phyloP scores from a whole-genome alignment of 2,797 vertebrate species.

The Holocentrus rufus region DNA sequence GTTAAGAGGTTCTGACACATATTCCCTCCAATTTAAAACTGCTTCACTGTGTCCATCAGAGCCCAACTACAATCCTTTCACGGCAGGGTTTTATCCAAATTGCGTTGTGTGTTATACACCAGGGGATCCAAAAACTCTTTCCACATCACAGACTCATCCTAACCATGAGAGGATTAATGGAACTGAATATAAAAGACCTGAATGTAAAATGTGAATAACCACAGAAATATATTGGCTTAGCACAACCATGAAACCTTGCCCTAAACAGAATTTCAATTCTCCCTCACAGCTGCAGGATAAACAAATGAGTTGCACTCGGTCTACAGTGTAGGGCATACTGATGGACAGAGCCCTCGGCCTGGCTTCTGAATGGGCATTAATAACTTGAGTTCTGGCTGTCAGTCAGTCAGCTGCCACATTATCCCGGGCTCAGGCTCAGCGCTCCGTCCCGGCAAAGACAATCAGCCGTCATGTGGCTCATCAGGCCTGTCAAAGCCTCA shows the following conservation, averaged over 20 bases:
- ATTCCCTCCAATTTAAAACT: constrained; percentile 17
- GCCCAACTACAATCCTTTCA: constrained; percentile 3
- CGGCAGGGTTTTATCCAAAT: constrained; percentile 13
- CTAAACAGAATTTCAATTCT: constrained; percentile 43
- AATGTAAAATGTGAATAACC: constrained; percentile 42
- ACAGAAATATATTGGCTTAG: constrained; percentile 41
- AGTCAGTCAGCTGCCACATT: constrained; percentile 53
- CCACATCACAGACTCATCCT: constrained; percentile 6
- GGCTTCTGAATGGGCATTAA: constrained; percentile 45
- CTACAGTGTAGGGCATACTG: constrained; percentile 32
- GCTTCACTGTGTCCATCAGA: constrained; percentile 27
- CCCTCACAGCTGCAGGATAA: constrained; percentile 27
- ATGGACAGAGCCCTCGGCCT: constrained; percentile 27
- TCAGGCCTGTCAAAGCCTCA: constrained; percentile 44
- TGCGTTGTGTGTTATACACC: constrained; percentile 8
- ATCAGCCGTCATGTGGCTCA: constrained; percentile 29
- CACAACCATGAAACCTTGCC: constrained; percentile 22
- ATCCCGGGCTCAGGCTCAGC: constrained; percentile 37
- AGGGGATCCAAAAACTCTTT: constrained; percentile 10
- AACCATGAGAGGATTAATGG: constrained; percentile 24
- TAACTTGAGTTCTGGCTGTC: constrained; percentile 43
- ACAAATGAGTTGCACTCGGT: constrained; percentile 34
- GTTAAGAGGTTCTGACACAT: constrained; percentile 17
- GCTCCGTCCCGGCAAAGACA: constrained; percentile 17
- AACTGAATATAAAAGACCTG: constrained; percentile 32